Percentiles rank a stretch among this genome's conserved stretches.
Evolutionary conservation across 1,140 invertebrate genomes (phyloP).

Genomic region (Sitophilus oryzae): DNA sequence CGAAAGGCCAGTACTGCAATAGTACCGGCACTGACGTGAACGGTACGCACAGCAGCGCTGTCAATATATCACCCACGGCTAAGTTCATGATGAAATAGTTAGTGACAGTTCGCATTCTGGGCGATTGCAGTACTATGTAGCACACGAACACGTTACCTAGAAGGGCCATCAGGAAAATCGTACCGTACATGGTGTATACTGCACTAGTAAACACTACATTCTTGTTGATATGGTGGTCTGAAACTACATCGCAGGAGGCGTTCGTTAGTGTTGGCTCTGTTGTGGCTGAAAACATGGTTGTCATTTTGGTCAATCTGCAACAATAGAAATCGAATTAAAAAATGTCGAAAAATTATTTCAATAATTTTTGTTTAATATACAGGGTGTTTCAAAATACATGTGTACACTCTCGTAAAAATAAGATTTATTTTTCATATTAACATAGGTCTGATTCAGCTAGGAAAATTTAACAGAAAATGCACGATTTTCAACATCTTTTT

Average conservation of each 20-base stretch:
- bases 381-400: too few relatives aligned
- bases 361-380: too few relatives aligned
- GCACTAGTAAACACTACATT: slow-evolving; percentile 29
- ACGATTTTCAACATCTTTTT: too few relatives aligned
- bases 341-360: too few relatives aligned
- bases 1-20: slow-evolving; percentile 80
- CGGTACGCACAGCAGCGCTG: slow-evolving; percentile 81
- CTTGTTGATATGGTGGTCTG: slow-evolving; percentile 4
- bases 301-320: too few relatives aligned
- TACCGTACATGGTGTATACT: slow-evolving; percentile 67
- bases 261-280: not conserved
- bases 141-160: slow-evolving; percentile 76
- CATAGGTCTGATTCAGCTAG: too few relatives aligned
- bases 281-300: not conserved
- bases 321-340: too few relatives aligned
- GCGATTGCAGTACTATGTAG: slow-evolving; percentile 69
- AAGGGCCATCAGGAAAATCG: slow-evolving; percentile 68
- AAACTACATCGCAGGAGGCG: slow-evolving; percentile 13
- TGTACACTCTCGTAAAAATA: too few relatives aligned
- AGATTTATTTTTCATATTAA: too few relatives aligned
- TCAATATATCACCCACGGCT: slow-evolving; percentile 76
- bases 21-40: slow-evolving; percentile 74
- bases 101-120: slow-evolving; percentile 79
- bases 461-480: too few relatives aligned
- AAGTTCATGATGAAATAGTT: slow-evolving; percentile 85